Evolutionary conservation across 2,797 vertebrate genomes (phyloP).

Genomic region (Gymnopithys bicolor): DNA sequence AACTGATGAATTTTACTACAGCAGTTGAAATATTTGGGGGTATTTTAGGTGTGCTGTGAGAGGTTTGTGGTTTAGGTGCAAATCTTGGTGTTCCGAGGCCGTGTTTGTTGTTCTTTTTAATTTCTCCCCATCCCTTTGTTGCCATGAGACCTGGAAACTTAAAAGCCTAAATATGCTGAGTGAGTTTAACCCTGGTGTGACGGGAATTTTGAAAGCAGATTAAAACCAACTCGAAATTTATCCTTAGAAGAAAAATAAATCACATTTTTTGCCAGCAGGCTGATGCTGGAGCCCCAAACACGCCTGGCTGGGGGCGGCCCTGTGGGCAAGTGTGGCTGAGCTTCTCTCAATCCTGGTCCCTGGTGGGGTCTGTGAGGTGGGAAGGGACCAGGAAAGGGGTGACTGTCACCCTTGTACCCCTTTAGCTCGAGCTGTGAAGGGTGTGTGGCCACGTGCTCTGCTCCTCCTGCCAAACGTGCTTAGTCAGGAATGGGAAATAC

Average conservation of each 20-base stretch:
- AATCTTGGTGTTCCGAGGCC: background rate
- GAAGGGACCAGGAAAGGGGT: background rate
- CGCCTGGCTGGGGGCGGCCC: accelerated
- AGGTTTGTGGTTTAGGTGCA: background rate
- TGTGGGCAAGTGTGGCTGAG: accelerated
- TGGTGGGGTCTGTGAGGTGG: background rate
- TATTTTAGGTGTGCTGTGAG: background rate
- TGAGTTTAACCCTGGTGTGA: background rate
- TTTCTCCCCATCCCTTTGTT: constrained; percentile 15
- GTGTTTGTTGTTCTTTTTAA: background rate
- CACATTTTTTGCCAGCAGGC: background rate
- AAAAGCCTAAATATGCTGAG: background rate
- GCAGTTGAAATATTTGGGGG: background rate
- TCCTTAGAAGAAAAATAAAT: background rate
- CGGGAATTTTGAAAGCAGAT: background rate
- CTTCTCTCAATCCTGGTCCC: background rate
- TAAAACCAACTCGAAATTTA: background rate
- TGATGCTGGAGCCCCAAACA: accelerated
- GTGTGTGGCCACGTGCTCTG: background rate
- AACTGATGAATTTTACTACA: background rate
- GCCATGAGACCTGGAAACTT: constrained; percentile 15
- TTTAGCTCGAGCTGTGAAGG: background rate
- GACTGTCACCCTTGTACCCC: accelerated
- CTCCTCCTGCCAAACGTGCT: background rate
- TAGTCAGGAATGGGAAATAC: constrained; percentile 21